A percentile compares a stretch with the other conserved stretches of the same genome.
These are phyloP conservation scores for Hypotaenidia philippensis DNA, from an alignment of 2,797 vertebrate species.

Conservation along the genomic window DNA sequence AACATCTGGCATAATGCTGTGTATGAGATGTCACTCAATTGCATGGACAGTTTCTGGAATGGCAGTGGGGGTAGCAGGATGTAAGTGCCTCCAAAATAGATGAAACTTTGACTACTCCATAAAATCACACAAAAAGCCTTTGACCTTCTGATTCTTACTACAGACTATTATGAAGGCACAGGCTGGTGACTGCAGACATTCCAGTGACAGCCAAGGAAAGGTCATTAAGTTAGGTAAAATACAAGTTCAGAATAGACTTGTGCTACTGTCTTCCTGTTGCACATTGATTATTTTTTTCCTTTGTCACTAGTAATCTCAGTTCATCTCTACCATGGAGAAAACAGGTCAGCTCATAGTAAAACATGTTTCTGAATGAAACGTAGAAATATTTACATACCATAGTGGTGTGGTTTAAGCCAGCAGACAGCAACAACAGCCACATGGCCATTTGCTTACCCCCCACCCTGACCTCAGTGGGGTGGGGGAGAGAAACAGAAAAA, in stretches of 20 bases:
- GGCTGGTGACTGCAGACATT: not conserved
- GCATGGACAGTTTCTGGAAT: not conserved
- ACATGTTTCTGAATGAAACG: not conserved
- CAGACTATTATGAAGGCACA: not conserved
- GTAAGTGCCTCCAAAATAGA: not conserved
- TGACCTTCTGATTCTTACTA: not conserved
- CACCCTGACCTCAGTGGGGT: too few relatives aligned
- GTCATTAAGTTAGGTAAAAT: not conserved
- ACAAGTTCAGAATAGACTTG: not conserved
- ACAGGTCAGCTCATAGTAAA: not conserved
- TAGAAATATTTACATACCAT: not conserved
- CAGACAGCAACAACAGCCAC: too few relatives aligned
- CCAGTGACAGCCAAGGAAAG: not conserved
- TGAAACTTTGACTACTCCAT: not conserved
- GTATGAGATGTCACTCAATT: not conserved
- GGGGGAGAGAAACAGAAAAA: too few relatives aligned
- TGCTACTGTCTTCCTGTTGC: not conserved
- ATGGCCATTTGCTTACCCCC: too few relatives aligned
- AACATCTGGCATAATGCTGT: not conserved
- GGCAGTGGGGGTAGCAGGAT: not conserved
- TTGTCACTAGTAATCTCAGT: not conserved
- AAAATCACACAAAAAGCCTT: not conserved
- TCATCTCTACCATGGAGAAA: not conserved
- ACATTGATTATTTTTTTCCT: not conserved
- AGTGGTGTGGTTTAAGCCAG: too few relatives aligned